A percentile compares a stretch with the other conserved stretches of the same genome.
These are phyloP conservation scores for Centruroides sculpturatus DNA, from an alignment of 1,140 invertebrate genomes.

Conservation along the genomic window DNA sequence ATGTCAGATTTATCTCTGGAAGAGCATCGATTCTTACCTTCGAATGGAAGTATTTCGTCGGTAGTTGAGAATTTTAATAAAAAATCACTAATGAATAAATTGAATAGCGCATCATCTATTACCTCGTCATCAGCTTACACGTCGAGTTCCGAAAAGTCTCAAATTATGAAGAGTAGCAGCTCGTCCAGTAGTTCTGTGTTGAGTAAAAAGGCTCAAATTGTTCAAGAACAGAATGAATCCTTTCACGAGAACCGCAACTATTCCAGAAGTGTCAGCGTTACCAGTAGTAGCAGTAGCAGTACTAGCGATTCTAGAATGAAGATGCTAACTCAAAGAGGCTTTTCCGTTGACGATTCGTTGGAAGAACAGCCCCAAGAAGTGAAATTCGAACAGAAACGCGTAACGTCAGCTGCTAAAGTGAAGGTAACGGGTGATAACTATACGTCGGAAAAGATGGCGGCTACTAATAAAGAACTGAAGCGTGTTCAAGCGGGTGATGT, in stretches of 20 bases:
- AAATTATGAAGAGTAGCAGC: neutral
- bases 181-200: neutral
- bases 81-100: too few species aligned
- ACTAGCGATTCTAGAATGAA: constrained; percentile 1
- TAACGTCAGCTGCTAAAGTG: constrained; percentile 59
- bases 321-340: neutral
- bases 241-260: constrained; percentile 1
- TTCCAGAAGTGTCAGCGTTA: constrained; percentile 10
- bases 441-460: constrained; percentile 51
- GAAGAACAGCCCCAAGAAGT: constrained; percentile 36
- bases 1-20: too few species aligned
- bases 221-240: neutral
- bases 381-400: constrained; percentile 61
- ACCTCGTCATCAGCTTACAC: too few species aligned
- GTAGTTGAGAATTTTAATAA: too few species aligned
- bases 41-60: too few species aligned
- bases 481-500: constrained; percentile 58
- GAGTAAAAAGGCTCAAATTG: neutral
- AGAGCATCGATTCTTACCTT: too few species aligned
- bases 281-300: constrained; percentile 10
- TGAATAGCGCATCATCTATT: too few species aligned
- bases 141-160: neutral
- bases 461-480: constrained; percentile 63
- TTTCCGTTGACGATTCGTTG: constrained; percentile 9
- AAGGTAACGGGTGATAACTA: constrained; percentile 51